A percentile compares a stretch with the other conserved stretches of the same genome.
Evolutionary conservation across 2,113 vertebrate species (phyloP).

Genomic region (Podilymbus podiceps): DNA sequence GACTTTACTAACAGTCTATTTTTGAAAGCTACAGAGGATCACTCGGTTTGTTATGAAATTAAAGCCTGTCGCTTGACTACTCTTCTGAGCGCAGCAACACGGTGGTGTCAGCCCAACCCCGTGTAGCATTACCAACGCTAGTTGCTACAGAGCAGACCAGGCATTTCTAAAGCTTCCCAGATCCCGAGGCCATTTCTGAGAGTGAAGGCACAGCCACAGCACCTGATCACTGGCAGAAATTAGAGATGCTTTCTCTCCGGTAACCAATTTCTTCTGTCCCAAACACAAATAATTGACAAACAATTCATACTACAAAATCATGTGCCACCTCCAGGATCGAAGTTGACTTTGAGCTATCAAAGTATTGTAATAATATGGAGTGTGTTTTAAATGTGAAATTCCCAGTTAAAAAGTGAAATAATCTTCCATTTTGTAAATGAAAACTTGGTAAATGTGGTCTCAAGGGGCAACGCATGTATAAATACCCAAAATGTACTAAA

Average conservation of each 20-base stretch:
- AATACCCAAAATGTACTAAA: neutral
- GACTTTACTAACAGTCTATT: neutral
- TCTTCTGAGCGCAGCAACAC: neutral
- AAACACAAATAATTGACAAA: neutral
- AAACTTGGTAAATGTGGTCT: neutral
- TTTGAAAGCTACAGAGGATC: neutral
- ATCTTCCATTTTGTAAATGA: neutral
- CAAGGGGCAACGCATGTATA: neutral
- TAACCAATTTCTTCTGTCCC: neutral
- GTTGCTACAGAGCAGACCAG: neutral
- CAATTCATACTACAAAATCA: neutral
- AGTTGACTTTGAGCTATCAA: neutral
- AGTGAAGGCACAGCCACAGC: neutral
- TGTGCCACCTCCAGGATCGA: neutral
- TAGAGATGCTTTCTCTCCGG: neutral
- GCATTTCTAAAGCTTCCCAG: neutral
- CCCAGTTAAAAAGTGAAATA: neutral
- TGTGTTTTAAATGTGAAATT: neutral
- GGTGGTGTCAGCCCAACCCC: neutral
- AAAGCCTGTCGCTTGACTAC: neutral
- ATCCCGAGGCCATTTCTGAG: fast-evolving
- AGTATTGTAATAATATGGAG: neutral
- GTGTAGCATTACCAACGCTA: neutral
- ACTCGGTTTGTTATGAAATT: neutral
- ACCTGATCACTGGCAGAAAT: neutral